Percentiles rank a stretch among this genome's conserved stretches.
Evolutionary conservation across 92 coral and sea anemone species (phyloP).

Genomic region (Zoanthus sansibaricus): DNA sequence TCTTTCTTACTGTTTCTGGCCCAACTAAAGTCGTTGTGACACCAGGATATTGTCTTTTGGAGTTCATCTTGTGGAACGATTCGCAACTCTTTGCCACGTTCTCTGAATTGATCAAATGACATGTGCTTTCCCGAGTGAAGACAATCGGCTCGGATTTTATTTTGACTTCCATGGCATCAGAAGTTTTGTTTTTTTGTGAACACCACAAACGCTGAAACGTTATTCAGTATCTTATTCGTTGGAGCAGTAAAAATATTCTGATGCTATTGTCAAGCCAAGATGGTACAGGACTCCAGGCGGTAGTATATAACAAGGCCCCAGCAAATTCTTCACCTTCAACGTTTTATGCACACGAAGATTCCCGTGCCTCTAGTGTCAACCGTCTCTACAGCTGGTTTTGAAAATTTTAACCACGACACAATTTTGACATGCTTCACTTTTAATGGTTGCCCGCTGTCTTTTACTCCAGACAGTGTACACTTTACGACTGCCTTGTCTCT

Average conservation of each 20-base stretch:
- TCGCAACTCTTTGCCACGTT: constrained; percentile 15
- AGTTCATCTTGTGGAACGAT: neutral
- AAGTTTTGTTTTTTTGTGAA: neutral
- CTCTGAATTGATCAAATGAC: constrained; percentile 23
- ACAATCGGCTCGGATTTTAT: constrained; percentile 20
- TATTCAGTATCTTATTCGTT: constrained; percentile 1
- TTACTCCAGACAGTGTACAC: constrained; percentile 22
- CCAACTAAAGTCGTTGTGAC: neutral
- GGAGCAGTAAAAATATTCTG: constrained; percentile 44
- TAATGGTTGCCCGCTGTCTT: neutral
- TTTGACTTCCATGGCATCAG: constrained; percentile 16
- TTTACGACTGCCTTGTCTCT: constrained; percentile 23
- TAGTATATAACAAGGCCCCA: constrained; percentile 39
- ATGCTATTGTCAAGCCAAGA: constrained; percentile 28
- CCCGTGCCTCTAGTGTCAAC: neutral
- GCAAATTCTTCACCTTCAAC: constrained; percentile 55
- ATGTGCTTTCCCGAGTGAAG: constrained; percentile 19
- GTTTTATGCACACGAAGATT: constrained; percentile 38
- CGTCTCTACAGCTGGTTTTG: neutral
- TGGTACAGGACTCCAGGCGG: constrained; percentile 42
- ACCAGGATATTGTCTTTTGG: constrained; percentile 23
- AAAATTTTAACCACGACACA: neutral
- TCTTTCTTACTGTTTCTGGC: neutral
- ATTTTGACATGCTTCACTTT: neutral
- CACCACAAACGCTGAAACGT: neutral